phyloP scores from a whole-genome alignment of 2,888 invertebrate species.

The Oithona nana region DNA sequence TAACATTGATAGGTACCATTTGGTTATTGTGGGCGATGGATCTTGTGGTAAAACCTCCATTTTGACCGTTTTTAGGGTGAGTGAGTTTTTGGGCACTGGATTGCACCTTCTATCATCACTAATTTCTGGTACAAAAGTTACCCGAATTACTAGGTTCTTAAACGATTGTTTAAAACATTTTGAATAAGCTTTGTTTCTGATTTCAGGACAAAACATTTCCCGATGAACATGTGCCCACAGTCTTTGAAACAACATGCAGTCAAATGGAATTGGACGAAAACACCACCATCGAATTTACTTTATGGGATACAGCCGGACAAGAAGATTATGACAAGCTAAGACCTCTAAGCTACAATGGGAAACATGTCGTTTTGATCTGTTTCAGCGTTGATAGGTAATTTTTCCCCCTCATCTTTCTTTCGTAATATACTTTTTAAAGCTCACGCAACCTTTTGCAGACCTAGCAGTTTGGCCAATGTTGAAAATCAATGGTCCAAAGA shows the following conservation, averaged over 20 bases:
- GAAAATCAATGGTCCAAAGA: neutral
- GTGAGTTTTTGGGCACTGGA: too few species aligned
- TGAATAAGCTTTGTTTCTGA: neutral
- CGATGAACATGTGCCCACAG: constrained; percentile 6
- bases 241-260: constrained; percentile 5
- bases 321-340: constrained; percentile 9
- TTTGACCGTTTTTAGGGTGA: neutral
- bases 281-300: neutral
- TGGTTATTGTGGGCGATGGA: constrained; percentile 14
- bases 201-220: neutral
- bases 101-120: too few species aligned
- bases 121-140: too few species aligned
- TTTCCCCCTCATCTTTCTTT: too few species aligned
- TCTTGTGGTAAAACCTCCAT: constrained; percentile 15
- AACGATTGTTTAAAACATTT: neutral
- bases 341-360: neutral
- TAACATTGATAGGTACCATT: constrained; percentile 3
- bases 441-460: neutral
- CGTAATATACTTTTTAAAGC: neutral
- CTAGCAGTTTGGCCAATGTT: constrained; percentile 9
- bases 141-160: neutral
- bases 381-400: constrained; percentile 10
- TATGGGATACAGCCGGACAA: constrained; percentile 14
- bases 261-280: neutral
- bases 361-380: constrained; percentile 8